These are phyloP conservation scores for Australoheros scitulus DNA, from an alignment of 2,113 vertebrate species.

Conservation along the genomic window DNA sequence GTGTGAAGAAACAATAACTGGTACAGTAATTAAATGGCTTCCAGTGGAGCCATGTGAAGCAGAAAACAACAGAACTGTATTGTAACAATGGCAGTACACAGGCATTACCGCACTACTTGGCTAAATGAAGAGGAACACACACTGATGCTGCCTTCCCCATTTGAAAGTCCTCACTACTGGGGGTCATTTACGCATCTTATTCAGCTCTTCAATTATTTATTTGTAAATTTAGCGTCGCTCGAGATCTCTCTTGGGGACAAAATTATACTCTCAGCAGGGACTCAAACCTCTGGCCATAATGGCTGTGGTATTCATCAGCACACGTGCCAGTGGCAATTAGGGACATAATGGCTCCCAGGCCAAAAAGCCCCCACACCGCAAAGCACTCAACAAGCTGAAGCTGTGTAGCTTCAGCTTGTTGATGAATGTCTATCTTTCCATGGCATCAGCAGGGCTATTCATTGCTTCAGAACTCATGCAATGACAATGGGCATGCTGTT, in stretches of 20 bases:
- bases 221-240: slow-evolving; percentile 67
- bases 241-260: slow-evolving; percentile 59
- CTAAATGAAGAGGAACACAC: slow-evolving; percentile 37
- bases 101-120: slow-evolving; percentile 12
- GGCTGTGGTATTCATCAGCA: slow-evolving; percentile 67
- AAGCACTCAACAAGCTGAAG: slow-evolving; percentile 43
- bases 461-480: not conserved
- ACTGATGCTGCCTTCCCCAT: slow-evolving; percentile 6
- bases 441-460: not conserved
- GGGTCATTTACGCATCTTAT: slow-evolving; percentile 64
- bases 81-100: slow-evolving; percentile 47
- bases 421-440: not conserved
- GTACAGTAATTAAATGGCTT: not conserved
- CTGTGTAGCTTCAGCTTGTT: not conserved
- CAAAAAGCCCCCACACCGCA: slow-evolving; percentile 26
- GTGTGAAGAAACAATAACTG: not conserved
- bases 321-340: slow-evolving; percentile 65
- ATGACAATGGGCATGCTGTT: slow-evolving; percentile 16
- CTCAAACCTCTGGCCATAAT: slow-evolving; percentile 61
- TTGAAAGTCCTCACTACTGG: slow-evolving; percentile 50
- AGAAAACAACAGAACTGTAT: slow-evolving; percentile 20
- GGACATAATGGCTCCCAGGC: slow-evolving; percentile 58
- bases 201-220: slow-evolving; percentile 76
- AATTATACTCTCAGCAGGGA: slow-evolving; percentile 66
- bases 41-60: not conserved